A percentile compares a stretch with the other conserved stretches of the same genome.
Conservation (phyloP, 2,888 invertebrate species). For the Neria commutata region DNA sequence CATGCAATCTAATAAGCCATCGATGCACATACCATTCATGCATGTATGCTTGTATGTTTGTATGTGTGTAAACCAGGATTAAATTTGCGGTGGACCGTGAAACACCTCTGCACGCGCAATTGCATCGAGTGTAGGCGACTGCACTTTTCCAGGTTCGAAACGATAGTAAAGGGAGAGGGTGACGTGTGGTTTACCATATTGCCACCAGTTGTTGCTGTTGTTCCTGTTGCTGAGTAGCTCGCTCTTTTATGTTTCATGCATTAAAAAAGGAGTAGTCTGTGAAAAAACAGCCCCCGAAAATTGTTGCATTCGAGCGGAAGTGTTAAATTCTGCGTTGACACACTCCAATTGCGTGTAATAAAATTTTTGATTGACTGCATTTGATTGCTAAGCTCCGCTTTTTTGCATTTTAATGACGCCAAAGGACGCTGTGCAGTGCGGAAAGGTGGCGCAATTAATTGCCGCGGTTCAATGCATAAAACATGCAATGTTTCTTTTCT, state of each 20-base stretch:
- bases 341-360: no score
- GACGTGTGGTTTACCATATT: not conserved
- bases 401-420: no score
- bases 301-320: conserved; percentile 1
- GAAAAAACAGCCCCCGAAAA: no score
- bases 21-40: not conserved
- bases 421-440: no score
- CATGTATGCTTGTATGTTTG: conserved; percentile 8
- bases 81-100: conserved; percentile 13
- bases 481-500: no score
- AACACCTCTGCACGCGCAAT: conserved; percentile 8
- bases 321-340: conserved; percentile 3
- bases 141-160: not conserved
- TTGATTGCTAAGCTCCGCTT: no score
- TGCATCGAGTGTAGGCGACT: not conserved
- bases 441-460: no score
- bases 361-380: no score
- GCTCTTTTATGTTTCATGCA: no score
- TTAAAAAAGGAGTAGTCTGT: no score
- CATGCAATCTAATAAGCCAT: conserved; percentile 6
- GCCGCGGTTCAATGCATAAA: no score
- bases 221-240: no score
- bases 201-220: not conserved
- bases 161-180: not conserved
- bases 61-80: conserved; percentile 4